Conservation (phyloP, 2,888 invertebrate species). For the Eurytoma californica region DNA sequence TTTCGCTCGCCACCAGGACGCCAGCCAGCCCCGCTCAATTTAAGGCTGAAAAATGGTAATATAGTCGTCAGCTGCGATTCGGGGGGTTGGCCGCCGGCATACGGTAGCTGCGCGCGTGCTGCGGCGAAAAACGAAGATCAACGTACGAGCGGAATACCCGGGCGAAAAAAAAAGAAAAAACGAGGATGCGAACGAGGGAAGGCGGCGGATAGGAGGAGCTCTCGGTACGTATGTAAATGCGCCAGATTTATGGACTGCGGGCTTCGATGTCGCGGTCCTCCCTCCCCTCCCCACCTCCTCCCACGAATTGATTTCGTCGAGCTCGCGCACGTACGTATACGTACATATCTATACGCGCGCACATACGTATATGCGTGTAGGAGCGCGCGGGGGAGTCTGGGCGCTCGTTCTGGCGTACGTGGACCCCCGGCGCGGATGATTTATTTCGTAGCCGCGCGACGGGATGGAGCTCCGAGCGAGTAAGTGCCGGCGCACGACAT, state of each 20-base stretch:
- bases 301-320: slow-evolving; percentile 52
- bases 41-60: slow-evolving; percentile 51
- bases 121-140: background rate
- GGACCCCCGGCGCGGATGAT: slow-evolving; percentile 49
- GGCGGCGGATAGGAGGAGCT: slow-evolving; percentile 1
- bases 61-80: slow-evolving; percentile 47
- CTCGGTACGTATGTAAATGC: slow-evolving; percentile 48
- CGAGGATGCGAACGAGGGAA: background rate
- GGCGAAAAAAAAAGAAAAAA: slow-evolving; percentile 12
- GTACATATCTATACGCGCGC: background rate
- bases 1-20: background rate
- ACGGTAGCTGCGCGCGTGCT: background rate
- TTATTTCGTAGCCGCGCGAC: slow-evolving; percentile 43
- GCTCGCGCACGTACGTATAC: background rate
- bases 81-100: slow-evolving; percentile 4
- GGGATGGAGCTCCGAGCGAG: slow-evolving; percentile 31
- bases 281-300: too few relatives aligned
- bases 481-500: slow-evolving; percentile 31
- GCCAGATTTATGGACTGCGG: slow-evolving; percentile 49
- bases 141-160: background rate
- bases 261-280: slow-evolving; percentile 34
- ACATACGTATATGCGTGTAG: background rate
- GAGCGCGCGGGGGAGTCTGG: slow-evolving; percentile 8
- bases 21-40: slow-evolving; percentile 25
- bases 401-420: slow-evolving; percentile 46